Evolutionary conservation across 1,140 invertebrate species (phyloP).

Genomic region (Atta cephalotes): DNA sequence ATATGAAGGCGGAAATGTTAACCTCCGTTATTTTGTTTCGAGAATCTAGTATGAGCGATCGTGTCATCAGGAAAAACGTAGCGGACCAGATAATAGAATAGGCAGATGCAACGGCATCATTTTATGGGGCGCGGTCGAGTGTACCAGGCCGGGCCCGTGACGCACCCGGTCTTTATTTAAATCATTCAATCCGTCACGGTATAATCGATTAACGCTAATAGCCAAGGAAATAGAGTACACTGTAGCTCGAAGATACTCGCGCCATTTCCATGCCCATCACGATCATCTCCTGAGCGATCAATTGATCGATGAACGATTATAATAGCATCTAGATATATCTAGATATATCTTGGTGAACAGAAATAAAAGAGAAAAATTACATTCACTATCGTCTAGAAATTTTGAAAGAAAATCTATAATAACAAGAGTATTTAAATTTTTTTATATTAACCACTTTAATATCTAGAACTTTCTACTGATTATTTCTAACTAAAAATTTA

Average conservation of each 20-base stretch:
- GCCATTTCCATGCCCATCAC: conserved; percentile 40
- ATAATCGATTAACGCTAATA: conserved; percentile 80
- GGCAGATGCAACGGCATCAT: conserved; percentile 63
- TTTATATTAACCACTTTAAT: not conserved
- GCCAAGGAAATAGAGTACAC: conserved; percentile 68
- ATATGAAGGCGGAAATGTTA: conserved; percentile 3
- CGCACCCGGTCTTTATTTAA: conserved; percentile 80
- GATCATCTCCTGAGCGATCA: not conserved
- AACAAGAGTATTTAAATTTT: not conserved
- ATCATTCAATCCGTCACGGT: conserved; percentile 79
- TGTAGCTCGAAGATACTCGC: conserved; percentile 46
- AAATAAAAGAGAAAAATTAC: not conserved
- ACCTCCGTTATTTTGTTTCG: conserved; percentile 34
- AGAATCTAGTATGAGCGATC: conserved; percentile 42
- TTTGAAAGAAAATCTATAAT: not conserved
- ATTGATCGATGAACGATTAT: not conserved
- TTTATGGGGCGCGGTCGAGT: conserved; percentile 66
- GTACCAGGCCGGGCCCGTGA: conserved; percentile 64
- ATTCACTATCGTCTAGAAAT: not conserved
- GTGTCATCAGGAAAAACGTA: conserved; percentile 53
- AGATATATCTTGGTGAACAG: not conserved
- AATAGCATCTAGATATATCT: not conserved
- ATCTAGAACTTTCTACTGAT: not conserved
- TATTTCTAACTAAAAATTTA: conserved; percentile 19
- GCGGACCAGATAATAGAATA: conserved; percentile 46